Evolutionary conservation across 2,888 invertebrate genomes (phyloP).

Genomic region (Physocephala rufipes): DNA sequence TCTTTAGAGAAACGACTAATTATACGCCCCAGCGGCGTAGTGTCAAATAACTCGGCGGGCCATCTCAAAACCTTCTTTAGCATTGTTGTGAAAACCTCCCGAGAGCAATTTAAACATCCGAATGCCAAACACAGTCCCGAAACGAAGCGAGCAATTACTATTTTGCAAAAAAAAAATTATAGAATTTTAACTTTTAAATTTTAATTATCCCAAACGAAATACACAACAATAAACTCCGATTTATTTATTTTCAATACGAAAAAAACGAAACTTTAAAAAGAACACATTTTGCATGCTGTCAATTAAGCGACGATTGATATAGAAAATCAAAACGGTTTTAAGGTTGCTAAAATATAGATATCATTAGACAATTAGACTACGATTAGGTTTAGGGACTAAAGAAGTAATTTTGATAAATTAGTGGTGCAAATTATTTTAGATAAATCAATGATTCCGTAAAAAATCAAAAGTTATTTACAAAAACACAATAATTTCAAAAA

Average conservation of each 20-base stretch:
- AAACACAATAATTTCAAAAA: too few species aligned
- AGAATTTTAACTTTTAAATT: conserved; percentile 25
- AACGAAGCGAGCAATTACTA: conserved; percentile 62
- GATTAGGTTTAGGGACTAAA: background rate
- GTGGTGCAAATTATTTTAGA: background rate
- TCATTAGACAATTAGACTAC: too few species aligned
- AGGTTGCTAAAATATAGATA: too few species aligned
- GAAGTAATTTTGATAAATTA: background rate
- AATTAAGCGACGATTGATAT: too few species aligned
- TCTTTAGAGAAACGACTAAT: conserved; percentile 75
- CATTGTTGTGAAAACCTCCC: conserved; percentile 70
- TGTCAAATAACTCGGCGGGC: conserved; percentile 81
- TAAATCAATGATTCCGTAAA: background rate
- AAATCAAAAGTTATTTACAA: background rate
- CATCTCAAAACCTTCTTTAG: conserved; percentile 72
- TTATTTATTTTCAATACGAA: conserved; percentile 31
- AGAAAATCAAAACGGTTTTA: too few species aligned
- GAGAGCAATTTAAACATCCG: conserved; percentile 70
- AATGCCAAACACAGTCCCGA: conserved; percentile 64
- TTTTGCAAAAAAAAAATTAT: conserved; percentile 1
- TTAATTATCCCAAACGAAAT: background rate
- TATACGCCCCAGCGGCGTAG: conserved; percentile 80
- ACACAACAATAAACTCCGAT: conserved; percentile 22
- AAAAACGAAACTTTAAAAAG: background rate
- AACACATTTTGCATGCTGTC: too few species aligned